Conservation (phyloP, 2,888 invertebrate species). For the Pyrrhia umbra region DNA sequence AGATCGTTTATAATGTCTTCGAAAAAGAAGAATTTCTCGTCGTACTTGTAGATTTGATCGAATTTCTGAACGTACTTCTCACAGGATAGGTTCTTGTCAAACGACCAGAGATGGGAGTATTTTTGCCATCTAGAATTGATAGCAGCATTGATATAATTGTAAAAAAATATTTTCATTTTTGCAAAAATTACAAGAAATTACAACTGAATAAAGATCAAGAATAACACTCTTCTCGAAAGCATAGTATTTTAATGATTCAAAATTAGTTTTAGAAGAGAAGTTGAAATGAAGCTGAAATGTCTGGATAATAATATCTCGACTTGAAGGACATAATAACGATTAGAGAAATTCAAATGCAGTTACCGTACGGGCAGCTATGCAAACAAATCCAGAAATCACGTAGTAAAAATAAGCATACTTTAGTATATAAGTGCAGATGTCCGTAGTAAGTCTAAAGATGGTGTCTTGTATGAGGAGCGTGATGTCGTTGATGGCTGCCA, state of each 20-base stretch:
- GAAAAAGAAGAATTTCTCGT: constrained; percentile 96
- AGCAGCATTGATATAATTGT: neutral
- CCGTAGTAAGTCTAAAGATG: constrained; percentile 91
- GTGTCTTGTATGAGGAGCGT: constrained; percentile 92
- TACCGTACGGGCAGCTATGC: no score
- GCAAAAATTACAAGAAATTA: no score
- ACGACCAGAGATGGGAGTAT: constrained; percentile 94
- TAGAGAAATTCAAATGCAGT: no score
- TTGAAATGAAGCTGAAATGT: no score
- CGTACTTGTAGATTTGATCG: constrained; percentile 91
- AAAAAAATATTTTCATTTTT: neutral
- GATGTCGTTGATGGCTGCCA: constrained; percentile 92
- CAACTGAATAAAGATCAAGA: no score
- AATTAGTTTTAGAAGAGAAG: no score
- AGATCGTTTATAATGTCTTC: constrained; percentile 93
- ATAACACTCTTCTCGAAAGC: no score
- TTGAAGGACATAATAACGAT: no score
- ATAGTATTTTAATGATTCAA: no score
- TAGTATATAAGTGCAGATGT: constrained; percentile 91
- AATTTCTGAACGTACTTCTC: constrained; percentile 93
- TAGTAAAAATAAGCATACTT: constrained; percentile 80
- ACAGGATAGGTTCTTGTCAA: constrained; percentile 93
- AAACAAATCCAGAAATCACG: no score
- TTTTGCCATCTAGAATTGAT: constrained; percentile 91
- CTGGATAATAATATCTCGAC: no score